A percentile compares a stretch with the other conserved stretches of the same genome.
phyloP scores from a whole-genome alignment of 23 tunicate genomes.

The Oikopleura vanhoeffeni region DNA sequence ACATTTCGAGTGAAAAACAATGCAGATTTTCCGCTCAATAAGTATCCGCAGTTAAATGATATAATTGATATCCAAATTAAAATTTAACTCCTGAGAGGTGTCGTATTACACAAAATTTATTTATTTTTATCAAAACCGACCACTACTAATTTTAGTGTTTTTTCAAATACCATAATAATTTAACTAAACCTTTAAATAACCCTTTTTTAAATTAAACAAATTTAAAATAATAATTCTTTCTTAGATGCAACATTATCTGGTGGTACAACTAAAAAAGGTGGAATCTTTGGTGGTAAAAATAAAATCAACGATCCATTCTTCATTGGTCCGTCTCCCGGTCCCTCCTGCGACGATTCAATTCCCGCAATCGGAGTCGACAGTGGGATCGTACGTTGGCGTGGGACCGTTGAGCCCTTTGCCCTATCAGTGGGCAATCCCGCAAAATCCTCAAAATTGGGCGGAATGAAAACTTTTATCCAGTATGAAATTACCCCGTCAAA shows the following conservation, averaged over 20 bases:
- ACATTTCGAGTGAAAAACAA: no score
- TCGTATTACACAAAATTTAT: no score
- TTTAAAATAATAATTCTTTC: no score
- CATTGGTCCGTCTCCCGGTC: conserved; percentile 13
- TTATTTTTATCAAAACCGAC: no score
- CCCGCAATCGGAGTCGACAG: background rate
- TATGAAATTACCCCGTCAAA: conserved; percentile 57
- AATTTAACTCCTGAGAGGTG: no score
- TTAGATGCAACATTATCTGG: background rate
- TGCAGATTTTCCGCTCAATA: no score
- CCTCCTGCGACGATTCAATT: background rate
- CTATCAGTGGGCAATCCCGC: conserved; percentile 49
- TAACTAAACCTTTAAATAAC: no score
- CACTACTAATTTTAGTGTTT: no score
- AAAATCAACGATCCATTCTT: background rate
- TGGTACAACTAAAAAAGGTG: background rate
- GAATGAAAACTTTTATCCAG: conserved; percentile 59
- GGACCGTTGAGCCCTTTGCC: conserved; percentile 20
- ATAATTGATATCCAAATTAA: no score
- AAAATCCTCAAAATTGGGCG: conserved; percentile 57
- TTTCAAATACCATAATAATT: no score
- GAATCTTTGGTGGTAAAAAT: conserved; percentile 1
- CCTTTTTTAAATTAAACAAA: no score
- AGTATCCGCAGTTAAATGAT: no score
- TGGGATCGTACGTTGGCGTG: background rate